Base-by-base conservation (phyloP, 2,113 vertebrate genomes). In the Epinephelus cyanopodus region DNA sequence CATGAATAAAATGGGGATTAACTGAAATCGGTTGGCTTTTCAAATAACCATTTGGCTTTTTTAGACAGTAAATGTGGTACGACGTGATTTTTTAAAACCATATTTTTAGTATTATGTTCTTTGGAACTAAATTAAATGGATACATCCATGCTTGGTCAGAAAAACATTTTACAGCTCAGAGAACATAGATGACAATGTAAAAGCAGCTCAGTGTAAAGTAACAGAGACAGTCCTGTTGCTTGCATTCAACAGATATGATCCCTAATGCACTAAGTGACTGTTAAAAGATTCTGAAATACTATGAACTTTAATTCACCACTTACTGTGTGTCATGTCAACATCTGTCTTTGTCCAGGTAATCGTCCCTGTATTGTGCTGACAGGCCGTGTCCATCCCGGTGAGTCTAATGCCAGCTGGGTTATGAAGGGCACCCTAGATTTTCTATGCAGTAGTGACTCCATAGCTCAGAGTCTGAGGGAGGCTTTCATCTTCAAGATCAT, bases 361-460 rank as follows among this genome's bases (percentile, higher is more conserved):
- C 97, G 97, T 3, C 96, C 95, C 1, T 97, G 93, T 5, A 95
- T 98, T 29, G 94, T 99, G 48, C 93, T 99, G 25, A 96, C 95
- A 0, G 96, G 96, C 2, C 95, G 97, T 0, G 97, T 99, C 25
- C 98, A 99, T 82, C 98, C 98, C 0, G 97, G 98, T 0, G 98
- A 99, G 89, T 97, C 97, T 86, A 99, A 99, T 37, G 93, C 97
- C 86, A 99, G 97, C 25, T 99, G 98, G 98, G 96, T 98, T 63
- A 98, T 99, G 97, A 98, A 97, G 91, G 98, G 98, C 0, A 96
- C 97, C 1, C 82, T 99, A 91, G 98, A 98, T 87, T 99, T 99
- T 84, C 95, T 99, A 4, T 93, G 96, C 87, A 97, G 98, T 82
- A 85, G 1, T 0, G 96, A 97, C 52, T 96, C 96, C 0, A 95